Evolutionary conservation across 2,888 invertebrate genomes (phyloP).

Genomic region (Incurvaria masculella): DNA sequence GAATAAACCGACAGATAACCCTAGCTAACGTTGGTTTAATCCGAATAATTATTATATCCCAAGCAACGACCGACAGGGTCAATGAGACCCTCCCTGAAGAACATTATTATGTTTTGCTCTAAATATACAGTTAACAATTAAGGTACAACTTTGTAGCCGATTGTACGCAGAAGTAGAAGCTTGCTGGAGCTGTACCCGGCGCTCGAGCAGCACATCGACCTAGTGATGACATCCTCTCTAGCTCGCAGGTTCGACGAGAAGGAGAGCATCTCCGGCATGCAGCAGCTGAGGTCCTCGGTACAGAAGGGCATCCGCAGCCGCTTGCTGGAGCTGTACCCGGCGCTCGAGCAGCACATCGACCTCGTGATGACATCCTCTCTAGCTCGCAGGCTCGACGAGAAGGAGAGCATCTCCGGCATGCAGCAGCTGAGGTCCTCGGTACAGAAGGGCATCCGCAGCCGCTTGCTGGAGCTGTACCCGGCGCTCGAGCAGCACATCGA

Average conservation of each 20-base stretch:
- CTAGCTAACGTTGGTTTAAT: no score
- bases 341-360: slow-evolving; percentile 82
- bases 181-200: slow-evolving; percentile 85
- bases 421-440: slow-evolving; percentile 98
- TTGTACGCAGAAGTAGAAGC: slow-evolving; percentile 82
- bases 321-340: slow-evolving; percentile 83
- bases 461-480: slow-evolving; percentile 85
- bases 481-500: slow-evolving; percentile 83
- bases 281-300: slow-evolving; percentile 97
- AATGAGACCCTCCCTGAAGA: no score
- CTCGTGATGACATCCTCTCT: slow-evolving; percentile 61
- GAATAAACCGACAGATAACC: no score
- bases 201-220: slow-evolving; percentile 81
- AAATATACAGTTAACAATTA: no score
- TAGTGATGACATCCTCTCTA: slow-evolving; percentile 60
- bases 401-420: slow-evolving; percentile 94
- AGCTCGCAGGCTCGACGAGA: slow-evolving; percentile 85
- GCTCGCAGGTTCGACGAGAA: slow-evolving; percentile 89
- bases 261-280: slow-evolving; percentile 93
- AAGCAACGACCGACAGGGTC: no score
- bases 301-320: slow-evolving; percentile 92
- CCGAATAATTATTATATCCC: no score
- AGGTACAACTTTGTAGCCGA: no score
- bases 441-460: slow-evolving; percentile 89
- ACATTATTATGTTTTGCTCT: no score